phyloP scores from a whole-genome alignment of 1,140 invertebrate genomes.

The Apis dorsata region DNA sequence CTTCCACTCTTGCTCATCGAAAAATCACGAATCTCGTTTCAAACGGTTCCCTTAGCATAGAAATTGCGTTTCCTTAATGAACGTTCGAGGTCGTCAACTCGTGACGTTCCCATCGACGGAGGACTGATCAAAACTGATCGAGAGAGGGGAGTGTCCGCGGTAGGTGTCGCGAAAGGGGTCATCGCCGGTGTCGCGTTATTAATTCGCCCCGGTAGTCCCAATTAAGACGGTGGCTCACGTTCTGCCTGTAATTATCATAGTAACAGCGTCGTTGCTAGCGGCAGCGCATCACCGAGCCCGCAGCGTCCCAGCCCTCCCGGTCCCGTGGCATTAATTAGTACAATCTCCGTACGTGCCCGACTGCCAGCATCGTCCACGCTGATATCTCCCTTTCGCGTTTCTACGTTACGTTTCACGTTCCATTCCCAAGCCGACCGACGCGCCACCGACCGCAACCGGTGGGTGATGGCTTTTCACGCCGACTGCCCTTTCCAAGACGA shows the following conservation, averaged over 20 bases:
- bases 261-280: conserved; percentile 66
- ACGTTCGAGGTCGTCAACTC: not conserved
- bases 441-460: not conserved
- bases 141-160: not conserved
- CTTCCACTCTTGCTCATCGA: too few species aligned
- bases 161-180: conserved; percentile 46
- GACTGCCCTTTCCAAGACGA: not conserved
- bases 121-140: not conserved
- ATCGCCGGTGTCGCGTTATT: conserved; percentile 55
- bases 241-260: conserved; percentile 70
- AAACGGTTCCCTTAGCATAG: conserved; percentile 4
- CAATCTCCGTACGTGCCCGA: conserved; percentile 67
- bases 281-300: conserved; percentile 66
- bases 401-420: conserved; percentile 28
- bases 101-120: conserved; percentile 3
- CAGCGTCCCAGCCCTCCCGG: conserved; percentile 41
- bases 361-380: conserved; percentile 40
- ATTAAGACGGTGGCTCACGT: conserved; percentile 71
- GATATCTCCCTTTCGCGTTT: conserved; percentile 39
- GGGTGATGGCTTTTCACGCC: conserved; percentile 3
- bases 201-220: conserved; percentile 60
- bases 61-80: conserved; percentile 18
- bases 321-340: conserved; percentile 70
- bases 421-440: not conserved
- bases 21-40: not conserved